Base-by-base conservation (phyloP, 2,888 invertebrate genomes). In the Aporophyla nigra region DNA sequence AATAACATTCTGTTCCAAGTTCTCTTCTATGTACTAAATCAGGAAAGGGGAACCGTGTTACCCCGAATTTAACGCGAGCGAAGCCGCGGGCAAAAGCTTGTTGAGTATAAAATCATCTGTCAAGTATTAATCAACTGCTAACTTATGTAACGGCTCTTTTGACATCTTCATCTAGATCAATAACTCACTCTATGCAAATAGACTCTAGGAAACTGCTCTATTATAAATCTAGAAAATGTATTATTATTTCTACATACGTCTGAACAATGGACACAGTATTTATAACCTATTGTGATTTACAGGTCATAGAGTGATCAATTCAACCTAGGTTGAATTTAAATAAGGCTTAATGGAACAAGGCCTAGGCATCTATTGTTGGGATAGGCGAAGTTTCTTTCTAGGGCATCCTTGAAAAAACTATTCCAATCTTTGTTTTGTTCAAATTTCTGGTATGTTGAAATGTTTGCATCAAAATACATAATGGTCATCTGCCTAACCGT, bases 201-300 rank as follows among this genome's bases (percentile, higher is more conserved):
- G 0, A 33, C 59, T 59, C 62, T 68, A 71, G n/a, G 40, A 68
- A 84, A 74, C 66, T 51, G 16, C 10, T 59, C 2, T n/a, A 40
- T 54, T 49, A 67, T 61, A 75, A 75, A 75, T 80, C 65, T 66
- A 68, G 27, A 10, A 66, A 68, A 80, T 53, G 58, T 58, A 70
- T 54, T 14, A 56, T 67, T 68, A 83, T 81, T 72, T 58, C 76
- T 27, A 61, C 67, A 69, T 56, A 40, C 12, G 16, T 19, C 12
- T 21, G 46, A 54, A 84, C 76, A 84, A 80, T 82, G 56, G 61
- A 19, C 21, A 12, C 43, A 24, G 33, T 21, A 5, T 84, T 49
- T 75, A 84, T 65, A 65, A 53, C 33, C 80, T 80, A 84, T 84
- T 82, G 82, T 84, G 46, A 75, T 62, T 24, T 46, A 69, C 33